Evolutionary conservation across 2,888 invertebrate genomes (phyloP).

Genomic region (Lottia gigantea): DNA sequence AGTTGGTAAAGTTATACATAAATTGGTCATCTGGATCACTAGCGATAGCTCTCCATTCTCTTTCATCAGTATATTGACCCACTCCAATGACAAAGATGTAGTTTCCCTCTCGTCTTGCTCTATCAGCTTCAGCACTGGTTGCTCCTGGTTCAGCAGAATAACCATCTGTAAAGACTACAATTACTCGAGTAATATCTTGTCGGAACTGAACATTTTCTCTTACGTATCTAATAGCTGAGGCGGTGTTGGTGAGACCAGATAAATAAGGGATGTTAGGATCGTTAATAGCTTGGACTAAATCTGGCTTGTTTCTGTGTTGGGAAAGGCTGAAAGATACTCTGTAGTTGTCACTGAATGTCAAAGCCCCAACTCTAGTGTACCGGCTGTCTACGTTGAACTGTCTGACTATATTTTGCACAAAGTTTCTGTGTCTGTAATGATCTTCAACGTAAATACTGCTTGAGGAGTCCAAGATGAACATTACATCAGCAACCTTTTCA

Average conservation of each 20-base stretch:
- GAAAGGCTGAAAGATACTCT: conserved; percentile 37
- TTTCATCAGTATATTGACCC: conserved; percentile 52
- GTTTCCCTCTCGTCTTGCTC: conserved; percentile 44
- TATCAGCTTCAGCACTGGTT: conserved; percentile 30
- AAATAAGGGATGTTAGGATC: conserved; percentile 33
- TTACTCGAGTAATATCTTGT: conserved; percentile 32
- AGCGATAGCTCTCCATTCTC: conserved; percentile 57
- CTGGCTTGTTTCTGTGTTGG: conserved; percentile 30
- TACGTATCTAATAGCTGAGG: conserved; percentile 31
- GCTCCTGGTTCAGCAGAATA: conserved; percentile 29
- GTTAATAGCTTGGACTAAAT: conserved; percentile 32
- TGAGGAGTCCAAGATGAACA: conserved; percentile 52
- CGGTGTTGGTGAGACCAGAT: conserved; percentile 37
- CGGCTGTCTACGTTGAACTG: conserved; percentile 46
- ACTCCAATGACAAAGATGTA: conserved; percentile 62
- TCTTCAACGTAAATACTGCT: conserved; percentile 57
- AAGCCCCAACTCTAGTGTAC: conserved; percentile 50
- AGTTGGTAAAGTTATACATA: conserved; percentile 59
- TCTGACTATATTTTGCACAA: conserved; percentile 49
- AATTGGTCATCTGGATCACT: conserved; percentile 55
- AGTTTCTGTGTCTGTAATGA: conserved; percentile 49
- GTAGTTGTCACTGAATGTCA: conserved; percentile 48
- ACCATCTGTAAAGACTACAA: conserved; percentile 39
- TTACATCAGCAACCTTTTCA: conserved; percentile 49
- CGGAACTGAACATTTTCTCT: conserved; percentile 19